A percentile compares a stretch with the other conserved stretches of the same genome.
Conservation (phyloP, 2,888 invertebrate genomes). For the Xestia c-nigrum region DNA sequence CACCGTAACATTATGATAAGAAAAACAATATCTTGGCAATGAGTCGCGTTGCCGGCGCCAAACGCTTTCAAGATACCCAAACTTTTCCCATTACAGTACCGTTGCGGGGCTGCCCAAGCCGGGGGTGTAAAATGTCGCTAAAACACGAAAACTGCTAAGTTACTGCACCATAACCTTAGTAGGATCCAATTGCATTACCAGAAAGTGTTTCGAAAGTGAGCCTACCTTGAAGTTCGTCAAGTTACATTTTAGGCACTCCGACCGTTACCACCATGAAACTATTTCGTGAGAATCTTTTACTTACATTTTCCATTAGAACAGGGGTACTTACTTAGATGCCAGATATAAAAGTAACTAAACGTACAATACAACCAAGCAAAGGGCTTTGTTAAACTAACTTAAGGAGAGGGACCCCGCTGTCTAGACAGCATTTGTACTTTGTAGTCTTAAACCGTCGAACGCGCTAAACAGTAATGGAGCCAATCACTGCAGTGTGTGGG, state of each 20-base stretch:
- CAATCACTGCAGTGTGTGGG: conserved; percentile 67
- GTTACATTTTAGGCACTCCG: conserved; percentile 12
- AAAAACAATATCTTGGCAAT: conserved; percentile 74
- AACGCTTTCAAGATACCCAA: conserved; percentile 71
- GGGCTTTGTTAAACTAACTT: conserved; percentile 29
- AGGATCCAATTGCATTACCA: conserved; percentile 28
- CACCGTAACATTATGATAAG: conserved; percentile 68
- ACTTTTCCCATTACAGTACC: conserved; percentile 77
- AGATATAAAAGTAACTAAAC: conserved; percentile 8
- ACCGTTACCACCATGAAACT: not conserved
- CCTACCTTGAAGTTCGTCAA: conserved; percentile 1
- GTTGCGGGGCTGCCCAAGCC: conserved; percentile 66
- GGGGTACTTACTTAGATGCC: not conserved
- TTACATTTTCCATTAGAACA: not conserved
- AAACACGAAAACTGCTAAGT: conserved; percentile 54
- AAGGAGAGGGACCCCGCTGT: conserved; percentile 45
- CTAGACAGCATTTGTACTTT: conserved; percentile 58
- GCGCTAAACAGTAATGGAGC: conserved; percentile 67
- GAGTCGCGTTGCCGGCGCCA: conserved; percentile 69
- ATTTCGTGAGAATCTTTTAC: not conserved
- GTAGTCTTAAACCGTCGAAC: conserved; percentile 53
- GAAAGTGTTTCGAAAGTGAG: conserved; percentile 20
- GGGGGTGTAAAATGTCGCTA: conserved; percentile 68
- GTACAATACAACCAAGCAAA: conserved; percentile 11
- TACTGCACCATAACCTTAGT: conserved; percentile 31